Percentiles rank a stretch among this genome's conserved stretches.
Conservation (phyloP, 2,113 vertebrate species). For the Pheucticus melanocephalus region DNA sequence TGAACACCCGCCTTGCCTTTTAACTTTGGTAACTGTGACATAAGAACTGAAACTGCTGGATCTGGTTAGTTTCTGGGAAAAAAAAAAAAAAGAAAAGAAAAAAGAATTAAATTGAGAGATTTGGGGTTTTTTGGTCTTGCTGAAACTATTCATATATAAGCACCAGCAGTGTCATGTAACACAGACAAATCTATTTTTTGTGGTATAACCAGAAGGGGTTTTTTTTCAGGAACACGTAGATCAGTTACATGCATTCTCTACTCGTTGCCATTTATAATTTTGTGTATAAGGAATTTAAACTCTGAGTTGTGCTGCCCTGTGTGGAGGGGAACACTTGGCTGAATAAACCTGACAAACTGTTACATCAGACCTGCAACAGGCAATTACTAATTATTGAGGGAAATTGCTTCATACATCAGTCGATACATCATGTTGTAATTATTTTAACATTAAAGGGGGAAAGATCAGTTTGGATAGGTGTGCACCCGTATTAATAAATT, state of each 20-base stretch:
- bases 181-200: not conserved
- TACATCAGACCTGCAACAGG: not conserved
- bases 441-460: not conserved
- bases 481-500: not conserved
- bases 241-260: not conserved
- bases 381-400: not conserved
- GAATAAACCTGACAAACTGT: not conserved
- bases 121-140: not conserved
- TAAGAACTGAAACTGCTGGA: not conserved
- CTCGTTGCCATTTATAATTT: not conserved
- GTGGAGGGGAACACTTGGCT: not conserved
- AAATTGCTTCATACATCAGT: conserved; percentile 3
- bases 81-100: not conserved
- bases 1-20: not conserved
- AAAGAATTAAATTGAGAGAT: not conserved
- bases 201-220: not conserved
- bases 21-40: not conserved
- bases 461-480: not conserved
- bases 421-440: not conserved
- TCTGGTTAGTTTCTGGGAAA: not conserved
- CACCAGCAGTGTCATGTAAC: not conserved
- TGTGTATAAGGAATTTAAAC: not conserved
- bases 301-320: not conserved
- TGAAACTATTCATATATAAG: not conserved
- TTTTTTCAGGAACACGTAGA: not conserved